phyloP scores from a whole-genome alignment of 2,888 invertebrate species.

The Drosophila flavopinicola region DNA sequence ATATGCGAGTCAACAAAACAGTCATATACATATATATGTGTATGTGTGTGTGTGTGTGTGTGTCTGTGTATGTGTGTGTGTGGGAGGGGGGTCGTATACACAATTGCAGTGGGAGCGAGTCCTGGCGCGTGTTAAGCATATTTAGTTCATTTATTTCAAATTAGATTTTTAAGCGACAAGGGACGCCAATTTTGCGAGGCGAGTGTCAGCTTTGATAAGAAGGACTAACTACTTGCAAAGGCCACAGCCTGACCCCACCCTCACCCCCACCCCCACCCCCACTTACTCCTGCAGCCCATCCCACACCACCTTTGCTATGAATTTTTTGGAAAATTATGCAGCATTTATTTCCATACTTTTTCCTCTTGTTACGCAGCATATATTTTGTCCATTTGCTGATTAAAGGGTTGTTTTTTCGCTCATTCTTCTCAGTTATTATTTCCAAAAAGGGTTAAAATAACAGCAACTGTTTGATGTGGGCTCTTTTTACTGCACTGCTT shows the following conservation, averaged over 20 bases:
- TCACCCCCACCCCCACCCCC: neutral
- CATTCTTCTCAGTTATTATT: constrained; percentile 11
- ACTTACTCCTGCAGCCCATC: too few species aligned
- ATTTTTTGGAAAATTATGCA: constrained; percentile 72
- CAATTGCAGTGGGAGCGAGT: constrained; percentile 34
- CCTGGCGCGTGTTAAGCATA: constrained; percentile 80
- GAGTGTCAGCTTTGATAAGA: constrained; percentile 48
- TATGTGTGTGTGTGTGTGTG: too few species aligned
- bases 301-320: too few species aligned
- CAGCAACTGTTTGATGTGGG: constrained; percentile 70
- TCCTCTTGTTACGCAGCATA: constrained; percentile 42
- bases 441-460: constrained; percentile 67
- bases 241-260: neutral
- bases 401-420: constrained; percentile 48
- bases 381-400: constrained; percentile 74
- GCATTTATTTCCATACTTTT: constrained; percentile 48
- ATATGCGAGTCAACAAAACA: constrained; percentile 58
- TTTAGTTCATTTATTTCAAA: constrained; percentile 82
- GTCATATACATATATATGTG: too few species aligned
- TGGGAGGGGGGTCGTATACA: constrained; percentile 2
- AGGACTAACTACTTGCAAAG: constrained; percentile 10
- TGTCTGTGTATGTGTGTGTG: too few species aligned
- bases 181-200: constrained; percentile 52
- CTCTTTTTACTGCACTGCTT: constrained; percentile 3
- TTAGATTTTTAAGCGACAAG: constrained; percentile 75